phyloP scores from a whole-genome alignment of 2,888 invertebrate species.

The Slavum lentiscoides region DNA sequence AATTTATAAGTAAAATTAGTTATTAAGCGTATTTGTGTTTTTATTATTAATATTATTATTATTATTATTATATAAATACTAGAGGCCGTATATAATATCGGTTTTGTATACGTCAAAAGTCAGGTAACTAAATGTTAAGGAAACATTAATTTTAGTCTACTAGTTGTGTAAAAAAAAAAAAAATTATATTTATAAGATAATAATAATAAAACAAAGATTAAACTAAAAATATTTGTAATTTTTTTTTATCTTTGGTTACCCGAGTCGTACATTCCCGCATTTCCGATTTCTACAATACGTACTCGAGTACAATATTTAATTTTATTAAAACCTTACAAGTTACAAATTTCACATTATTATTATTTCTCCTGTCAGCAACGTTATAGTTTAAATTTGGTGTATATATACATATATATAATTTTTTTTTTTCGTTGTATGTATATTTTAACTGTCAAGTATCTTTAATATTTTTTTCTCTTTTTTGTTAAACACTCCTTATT shows the following conservation, averaged over 20 bases:
- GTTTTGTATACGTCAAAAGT: conserved; percentile 53
- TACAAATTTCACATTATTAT: conserved; percentile 9
- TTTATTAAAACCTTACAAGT: conserved; percentile 8
- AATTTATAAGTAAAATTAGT: conserved; percentile 34
- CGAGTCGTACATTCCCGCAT: conserved; percentile 4
- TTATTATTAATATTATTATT: conserved; percentile 25
- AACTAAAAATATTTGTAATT: conserved; percentile 38
- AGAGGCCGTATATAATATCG: conserved; percentile 35
- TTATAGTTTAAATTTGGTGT: conserved; percentile 30
- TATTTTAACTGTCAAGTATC: conserved; percentile 31
- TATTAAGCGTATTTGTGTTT: conserved; percentile 46
- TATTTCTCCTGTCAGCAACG: conserved; percentile 11
- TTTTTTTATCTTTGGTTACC: conserved; percentile 34
- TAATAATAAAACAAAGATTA: conserved; percentile 48
- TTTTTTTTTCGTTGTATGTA: conserved; percentile 34
- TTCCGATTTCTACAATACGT: conserved; percentile 12
- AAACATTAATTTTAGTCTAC: conserved; percentile 40
- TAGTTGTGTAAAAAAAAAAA: conserved; percentile 41
- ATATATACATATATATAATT: neutral
- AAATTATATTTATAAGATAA: neutral
- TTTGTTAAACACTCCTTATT: conserved; percentile 33
- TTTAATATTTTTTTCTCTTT: conserved; percentile 32
- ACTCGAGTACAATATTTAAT: conserved; percentile 13
- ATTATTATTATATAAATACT: conserved; percentile 39
- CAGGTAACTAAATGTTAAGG: conserved; percentile 49